Evolutionary conservation across 2,888 invertebrate species (phyloP).

Genomic region (Cheilosia vulpina): DNA sequence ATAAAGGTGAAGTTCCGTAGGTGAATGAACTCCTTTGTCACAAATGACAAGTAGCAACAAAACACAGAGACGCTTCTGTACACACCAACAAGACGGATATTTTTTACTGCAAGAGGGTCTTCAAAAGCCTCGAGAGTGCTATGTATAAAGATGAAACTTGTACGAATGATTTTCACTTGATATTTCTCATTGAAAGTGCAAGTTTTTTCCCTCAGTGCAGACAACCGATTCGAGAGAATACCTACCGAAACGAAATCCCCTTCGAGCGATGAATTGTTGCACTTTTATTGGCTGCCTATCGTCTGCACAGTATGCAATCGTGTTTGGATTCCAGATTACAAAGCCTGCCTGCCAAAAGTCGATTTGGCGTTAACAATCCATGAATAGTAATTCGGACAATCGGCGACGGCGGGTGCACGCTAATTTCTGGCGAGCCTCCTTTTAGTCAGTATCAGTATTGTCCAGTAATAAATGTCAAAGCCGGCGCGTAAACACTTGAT

Average conservation of each 20-base stretch:
- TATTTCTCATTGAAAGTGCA: background rate
- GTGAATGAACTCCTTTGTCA: no score
- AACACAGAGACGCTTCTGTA: no score
- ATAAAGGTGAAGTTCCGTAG: no score
- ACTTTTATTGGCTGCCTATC: slow-evolving; percentile 1
- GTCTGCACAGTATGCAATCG: slow-evolving; percentile 9
- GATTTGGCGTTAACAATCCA: slow-evolving; percentile 54
- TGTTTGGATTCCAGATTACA: slow-evolving; percentile 32
- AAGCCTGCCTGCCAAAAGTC: slow-evolving; percentile 27
- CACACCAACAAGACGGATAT: no score
- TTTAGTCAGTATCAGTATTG: background rate
- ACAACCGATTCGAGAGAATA: slow-evolving; percentile 13
- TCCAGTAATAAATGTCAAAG: slow-evolving; percentile 34
- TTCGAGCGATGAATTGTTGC: slow-evolving; percentile 26
- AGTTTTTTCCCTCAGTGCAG: slow-evolving; percentile 46
- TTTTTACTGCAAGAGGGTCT: no score
- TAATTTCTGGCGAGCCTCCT: background rate
- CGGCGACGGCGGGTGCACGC: slow-evolving; percentile 19
- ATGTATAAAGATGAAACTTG: no score
- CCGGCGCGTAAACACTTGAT: slow-evolving; percentile 33
- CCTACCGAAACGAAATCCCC: slow-evolving; percentile 34
- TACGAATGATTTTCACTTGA: background rate
- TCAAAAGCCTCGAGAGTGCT: background rate
- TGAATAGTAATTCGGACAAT: slow-evolving; percentile 39
- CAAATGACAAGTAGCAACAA: no score